Base-by-base conservation (phyloP, 2,888 invertebrate genomes). In the Cataglyphis altisquamis region DNA sequence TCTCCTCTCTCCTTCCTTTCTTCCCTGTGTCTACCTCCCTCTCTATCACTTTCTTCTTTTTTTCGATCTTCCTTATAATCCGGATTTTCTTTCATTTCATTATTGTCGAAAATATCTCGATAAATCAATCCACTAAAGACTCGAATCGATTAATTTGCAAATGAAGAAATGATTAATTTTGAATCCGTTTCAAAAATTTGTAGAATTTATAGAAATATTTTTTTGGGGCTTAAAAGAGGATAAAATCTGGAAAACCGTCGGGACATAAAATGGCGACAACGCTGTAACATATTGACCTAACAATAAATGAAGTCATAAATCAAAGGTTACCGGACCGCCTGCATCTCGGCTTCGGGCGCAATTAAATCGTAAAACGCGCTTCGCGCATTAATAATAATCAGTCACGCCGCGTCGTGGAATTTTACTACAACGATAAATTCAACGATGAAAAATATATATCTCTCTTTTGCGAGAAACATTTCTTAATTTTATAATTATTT, bases 251-350 rank as follows among this genome's bases (percentile, higher is more conserved):
- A 25, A 18, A n/a, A 29, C 18, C 6, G 21, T 52, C 2, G 66
- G 12, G 32, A 66, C 25, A 15, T 39, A 55, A 29, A 18, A 39
- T 72, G 32, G 8, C 25, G 45, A 75, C 67, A 52, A 25, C 2
- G 63, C 84, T 85, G 21, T 88, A 82, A 85, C 90, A 84, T 86
- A 89, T 90, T 85, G 87, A 84, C 72, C 81, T 86, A 89, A 90
- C 25, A 25, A 25, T 25, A 25, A 25, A 25, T 87, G 67, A 90
- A 88, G 89, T 78, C 81, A 78, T 90, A 90, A 90, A 89, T 90
- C 89, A 89, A 82, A 83, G 68, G 52, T 45, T 77, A 77, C 84
- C 82, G 66, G 39, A 9, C 36, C 75, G 18, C 25, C 15, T n/a
- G 39, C 25, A 39, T 6, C 15, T 39, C 3, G n/a, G 3, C 18